A percentile compares a stretch with the other conserved stretches of the same genome.
Evolutionary conservation across 1,140 invertebrate genomes (phyloP).

Genomic region (Megalopta genalis): DNA sequence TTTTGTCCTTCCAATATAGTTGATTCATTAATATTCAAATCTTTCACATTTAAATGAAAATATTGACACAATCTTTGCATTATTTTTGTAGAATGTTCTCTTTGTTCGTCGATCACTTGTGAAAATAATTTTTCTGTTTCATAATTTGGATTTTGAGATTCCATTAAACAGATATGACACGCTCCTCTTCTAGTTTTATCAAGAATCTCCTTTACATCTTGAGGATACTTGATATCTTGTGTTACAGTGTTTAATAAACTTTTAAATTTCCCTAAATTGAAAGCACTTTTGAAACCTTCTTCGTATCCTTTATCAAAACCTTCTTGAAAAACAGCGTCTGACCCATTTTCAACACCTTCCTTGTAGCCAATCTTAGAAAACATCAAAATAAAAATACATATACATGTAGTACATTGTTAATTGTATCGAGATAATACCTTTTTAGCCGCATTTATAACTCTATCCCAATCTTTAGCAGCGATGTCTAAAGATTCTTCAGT

Average conservation of each 20-base stretch:
- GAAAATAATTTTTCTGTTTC: conserved; percentile 48
- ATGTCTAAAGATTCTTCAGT: conserved; percentile 68
- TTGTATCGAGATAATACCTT: conserved; percentile 63
- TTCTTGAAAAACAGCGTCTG: conserved; percentile 79
- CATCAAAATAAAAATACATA: conserved; percentile 44
- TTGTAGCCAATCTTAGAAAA: conserved; percentile 75
- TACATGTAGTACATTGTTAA: conserved; percentile 3
- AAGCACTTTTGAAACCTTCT: conserved; percentile 80
- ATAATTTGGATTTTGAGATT: conserved; percentile 30
- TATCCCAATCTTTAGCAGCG: conserved; percentile 71
- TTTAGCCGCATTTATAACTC: conserved; percentile 61
- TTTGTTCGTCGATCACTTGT: conserved; percentile 64
- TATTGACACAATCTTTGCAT: conserved; percentile 62
- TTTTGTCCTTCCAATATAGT: neutral
- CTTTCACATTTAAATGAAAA: conserved; percentile 63
- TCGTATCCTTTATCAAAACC: conserved; percentile 82
- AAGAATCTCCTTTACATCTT: conserved; percentile 64
- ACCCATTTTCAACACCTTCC: conserved; percentile 81
- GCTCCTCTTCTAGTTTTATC: conserved; percentile 67
- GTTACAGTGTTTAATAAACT: conserved; percentile 59
- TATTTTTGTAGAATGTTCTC: conserved; percentile 52
- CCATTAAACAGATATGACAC: conserved; percentile 69
- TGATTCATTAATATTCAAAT: conserved; percentile 47
- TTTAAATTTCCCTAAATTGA: conserved; percentile 79
- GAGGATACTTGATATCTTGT: conserved; percentile 60